A percentile compares a stretch with the other conserved stretches of the same genome.
Conservation (phyloP, 2,888 invertebrate genomes). For the Stratiomys singularior region DNA sequence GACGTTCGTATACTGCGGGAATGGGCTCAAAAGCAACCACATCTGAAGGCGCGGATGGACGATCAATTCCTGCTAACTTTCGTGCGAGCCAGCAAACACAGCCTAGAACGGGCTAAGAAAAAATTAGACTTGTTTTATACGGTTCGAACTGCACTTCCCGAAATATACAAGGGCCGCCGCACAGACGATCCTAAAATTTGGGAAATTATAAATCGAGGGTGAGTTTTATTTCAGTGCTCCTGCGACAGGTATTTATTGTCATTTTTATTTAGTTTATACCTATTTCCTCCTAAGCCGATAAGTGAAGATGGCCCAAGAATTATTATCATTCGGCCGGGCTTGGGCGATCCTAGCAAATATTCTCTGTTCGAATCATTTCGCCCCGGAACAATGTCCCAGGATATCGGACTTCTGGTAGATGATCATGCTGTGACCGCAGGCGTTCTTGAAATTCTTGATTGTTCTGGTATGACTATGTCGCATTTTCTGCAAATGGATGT, state of each 20-base stretch:
- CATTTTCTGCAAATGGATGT: slow-evolving; percentile 68
- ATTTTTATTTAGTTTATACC: neutral
- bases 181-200: slow-evolving; percentile 53
- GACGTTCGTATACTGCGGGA: slow-evolving; percentile 65
- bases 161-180: slow-evolving; percentile 66
- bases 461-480: slow-evolving; percentile 66
- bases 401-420: slow-evolving; percentile 69
- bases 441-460: slow-evolving; percentile 68
- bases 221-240: slow-evolving; percentile 1
- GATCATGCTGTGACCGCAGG: slow-evolving; percentile 67
- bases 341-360: slow-evolving; percentile 63
- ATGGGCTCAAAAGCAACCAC: slow-evolving; percentile 67
- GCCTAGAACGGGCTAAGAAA: slow-evolving; percentile 68
- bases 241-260: neutral
- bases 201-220: slow-evolving; percentile 57
- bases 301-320: slow-evolving; percentile 65
- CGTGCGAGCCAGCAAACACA: slow-evolving; percentile 68
- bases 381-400: slow-evolving; percentile 68
- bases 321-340: slow-evolving; percentile 65
- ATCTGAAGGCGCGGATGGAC: slow-evolving; percentile 59
- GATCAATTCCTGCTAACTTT: slow-evolving; percentile 68
- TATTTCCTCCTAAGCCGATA: slow-evolving; percentile 53
- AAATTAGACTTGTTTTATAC: slow-evolving; percentile 71
- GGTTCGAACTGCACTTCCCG: slow-evolving; percentile 69
- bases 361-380: slow-evolving; percentile 66